These are phyloP conservation scores for Smittia sp. DNA, from an alignment of 2,888 invertebrate genomes.

Conservation along the genomic window DNA sequence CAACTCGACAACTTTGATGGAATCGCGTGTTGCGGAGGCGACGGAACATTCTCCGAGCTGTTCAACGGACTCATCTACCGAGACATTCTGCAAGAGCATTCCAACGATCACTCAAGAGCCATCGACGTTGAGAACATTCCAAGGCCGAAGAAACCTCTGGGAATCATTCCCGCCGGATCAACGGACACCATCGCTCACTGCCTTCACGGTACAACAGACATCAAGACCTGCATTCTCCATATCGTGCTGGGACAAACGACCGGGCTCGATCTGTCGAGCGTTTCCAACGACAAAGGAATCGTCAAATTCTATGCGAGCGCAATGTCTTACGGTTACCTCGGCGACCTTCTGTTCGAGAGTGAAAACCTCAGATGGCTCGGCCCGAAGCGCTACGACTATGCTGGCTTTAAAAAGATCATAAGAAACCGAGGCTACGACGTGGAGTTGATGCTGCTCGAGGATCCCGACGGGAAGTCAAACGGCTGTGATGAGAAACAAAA, in stretches of 20 bases:
- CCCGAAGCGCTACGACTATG: slow-evolving; percentile 75
- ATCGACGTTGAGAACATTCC: slow-evolving; percentile 48
- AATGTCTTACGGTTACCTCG: slow-evolving; percentile 81
- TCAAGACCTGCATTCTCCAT: slow-evolving; percentile 75
- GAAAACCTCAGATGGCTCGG: slow-evolving; percentile 84
- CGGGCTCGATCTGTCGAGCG: slow-evolving; percentile 73
- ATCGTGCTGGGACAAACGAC: slow-evolving; percentile 73
- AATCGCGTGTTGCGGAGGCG: slow-evolving; percentile 79
- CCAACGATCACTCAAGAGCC: slow-evolving; percentile 51
- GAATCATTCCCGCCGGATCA: slow-evolving; percentile 68
- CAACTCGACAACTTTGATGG: slow-evolving; percentile 64
- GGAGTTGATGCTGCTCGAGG: slow-evolving; percentile 57
- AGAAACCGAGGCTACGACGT: slow-evolving; percentile 64
- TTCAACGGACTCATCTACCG: slow-evolving; percentile 67
- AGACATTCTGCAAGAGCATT: slow-evolving; percentile 55
- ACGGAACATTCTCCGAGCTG: slow-evolving; percentile 81
- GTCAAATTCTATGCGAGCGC: slow-evolving; percentile 71
- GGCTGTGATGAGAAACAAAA: slow-evolving; percentile 30
- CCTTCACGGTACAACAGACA: slow-evolving; percentile 75
- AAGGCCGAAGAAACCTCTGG: slow-evolving; percentile 52
- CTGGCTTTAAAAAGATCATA: slow-evolving; percentile 66
- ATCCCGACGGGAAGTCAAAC: background rate
- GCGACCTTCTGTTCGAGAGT: slow-evolving; percentile 76
- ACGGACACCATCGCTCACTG: slow-evolving; percentile 78
- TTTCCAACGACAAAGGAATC: slow-evolving; percentile 62